Evolutionary conservation across 2,797 vertebrate species (phyloP).

Genomic region (Fratercula arctica): DNA sequence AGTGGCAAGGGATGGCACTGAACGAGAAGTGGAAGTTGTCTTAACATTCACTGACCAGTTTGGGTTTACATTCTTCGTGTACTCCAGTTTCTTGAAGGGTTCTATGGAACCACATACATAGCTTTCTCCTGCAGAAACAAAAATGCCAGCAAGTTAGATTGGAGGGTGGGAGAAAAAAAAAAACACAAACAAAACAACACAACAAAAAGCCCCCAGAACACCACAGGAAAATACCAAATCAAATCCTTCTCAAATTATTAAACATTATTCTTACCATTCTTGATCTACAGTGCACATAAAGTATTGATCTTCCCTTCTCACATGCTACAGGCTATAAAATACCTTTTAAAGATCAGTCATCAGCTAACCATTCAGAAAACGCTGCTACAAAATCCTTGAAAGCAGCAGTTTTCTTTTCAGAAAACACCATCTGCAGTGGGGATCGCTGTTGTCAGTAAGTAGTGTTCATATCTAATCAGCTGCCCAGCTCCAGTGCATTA

Average conservation of each 20-base stretch:
- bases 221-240: not conserved
- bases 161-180: fast-evolving
- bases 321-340: not conserved
- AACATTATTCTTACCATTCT: not conserved
- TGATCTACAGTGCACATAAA: not conserved
- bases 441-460: not conserved
- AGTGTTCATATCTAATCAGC: not conserved
- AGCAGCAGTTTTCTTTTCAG: not conserved
- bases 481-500: not conserved
- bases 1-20: constrained; percentile 86
- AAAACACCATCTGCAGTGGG: not conserved
- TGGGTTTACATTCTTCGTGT: constrained; percentile 97
- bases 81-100: constrained; percentile 94
- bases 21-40: constrained; percentile 78
- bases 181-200: not conserved
- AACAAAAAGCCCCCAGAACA: not conserved
- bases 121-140: constrained; percentile 85
- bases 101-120: constrained; percentile 97
- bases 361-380: not conserved
- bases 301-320: not conserved
- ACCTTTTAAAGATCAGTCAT: not conserved
- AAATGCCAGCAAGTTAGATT: not conserved
- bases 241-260: not conserved
- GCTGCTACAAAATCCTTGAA: not conserved
- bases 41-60: constrained; percentile 94